A percentile compares a stretch with the other conserved stretches of the same genome.
Conservation (phyloP, 2,113 vertebrate species). For the Rhinoderma darwinii region DNA sequence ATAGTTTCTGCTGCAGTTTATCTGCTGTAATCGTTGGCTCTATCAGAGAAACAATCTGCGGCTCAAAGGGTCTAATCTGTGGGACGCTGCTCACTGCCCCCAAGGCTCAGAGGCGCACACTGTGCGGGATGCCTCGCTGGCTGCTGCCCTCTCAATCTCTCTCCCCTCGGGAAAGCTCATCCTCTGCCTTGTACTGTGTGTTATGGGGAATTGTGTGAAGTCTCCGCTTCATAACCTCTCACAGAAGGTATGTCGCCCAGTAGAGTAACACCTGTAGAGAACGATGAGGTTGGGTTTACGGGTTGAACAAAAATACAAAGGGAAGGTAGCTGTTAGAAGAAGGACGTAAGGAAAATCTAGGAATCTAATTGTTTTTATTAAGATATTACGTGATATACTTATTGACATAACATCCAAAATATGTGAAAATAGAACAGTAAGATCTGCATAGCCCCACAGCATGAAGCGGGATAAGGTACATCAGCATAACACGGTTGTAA, state of each 20-base stretch:
- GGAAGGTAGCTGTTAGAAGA: neutral
- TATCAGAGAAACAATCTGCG: slow-evolving; percentile 70
- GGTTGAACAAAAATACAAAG: neutral
- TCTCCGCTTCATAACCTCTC: slow-evolving; percentile 92
- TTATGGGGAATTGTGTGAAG: slow-evolving; percentile 99
- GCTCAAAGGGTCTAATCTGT: slow-evolving; percentile 68
- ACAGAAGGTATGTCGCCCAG: slow-evolving; percentile 89
- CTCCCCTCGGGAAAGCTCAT: slow-evolving; percentile 65
- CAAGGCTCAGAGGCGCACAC: slow-evolving; percentile 71
- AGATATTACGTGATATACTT: too few species aligned
- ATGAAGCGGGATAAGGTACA: too few species aligned
- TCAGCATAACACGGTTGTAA: too few species aligned
- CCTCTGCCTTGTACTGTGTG: slow-evolving; percentile 71
- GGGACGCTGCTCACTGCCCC: slow-evolving; percentile 68
- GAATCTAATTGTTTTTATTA: neutral
- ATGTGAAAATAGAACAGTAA: too few species aligned
- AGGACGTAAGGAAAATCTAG: neutral
- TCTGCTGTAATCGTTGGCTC: slow-evolving; percentile 72
- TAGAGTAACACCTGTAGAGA: neutral
- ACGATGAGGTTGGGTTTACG: neutral
- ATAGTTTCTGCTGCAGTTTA: slow-evolving; percentile 70
- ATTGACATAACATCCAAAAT: too few species aligned
- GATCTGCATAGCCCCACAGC: too few species aligned
- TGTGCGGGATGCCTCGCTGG: slow-evolving; percentile 72
- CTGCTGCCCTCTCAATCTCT: slow-evolving; percentile 67